phyloP scores from a whole-genome alignment of 2,888 invertebrate species.

The Acanthosepion esculentum region DNA sequence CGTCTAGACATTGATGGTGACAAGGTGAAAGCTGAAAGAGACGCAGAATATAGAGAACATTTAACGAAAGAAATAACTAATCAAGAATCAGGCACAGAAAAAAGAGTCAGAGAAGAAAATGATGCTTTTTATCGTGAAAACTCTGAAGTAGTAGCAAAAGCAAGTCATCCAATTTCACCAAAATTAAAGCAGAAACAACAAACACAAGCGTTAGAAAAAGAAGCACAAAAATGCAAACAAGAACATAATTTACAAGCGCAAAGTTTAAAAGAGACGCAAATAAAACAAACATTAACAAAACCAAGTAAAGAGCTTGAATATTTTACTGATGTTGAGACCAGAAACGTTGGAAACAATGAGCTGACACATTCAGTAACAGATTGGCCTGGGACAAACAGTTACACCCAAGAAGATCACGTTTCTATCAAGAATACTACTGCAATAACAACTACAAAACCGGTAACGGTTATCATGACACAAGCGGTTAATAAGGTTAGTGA shows the following conservation, averaged over 20 bases:
- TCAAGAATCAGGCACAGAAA: background rate
- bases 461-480: background rate
- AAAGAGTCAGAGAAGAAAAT: background rate
- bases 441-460: background rate
- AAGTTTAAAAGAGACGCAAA: background rate
- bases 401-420: constrained; percentile 9
- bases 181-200: background rate
- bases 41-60: background rate
- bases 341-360: background rate
- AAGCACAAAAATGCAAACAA: background rate
- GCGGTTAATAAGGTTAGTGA: background rate
- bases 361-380: background rate
- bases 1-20: background rate
- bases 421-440: background rate
- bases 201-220: background rate
- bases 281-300: background rate
- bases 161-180: background rate
- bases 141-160: background rate
- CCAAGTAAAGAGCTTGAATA: background rate
- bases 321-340: background rate
- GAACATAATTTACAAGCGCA: background rate
- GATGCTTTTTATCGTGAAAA: background rate
- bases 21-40: background rate
- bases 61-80: background rate
- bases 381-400: background rate